These are phyloP conservation scores for Stenolophus ochropezus DNA, from an alignment of 2,888 invertebrate species.

Conservation along the genomic window DNA sequence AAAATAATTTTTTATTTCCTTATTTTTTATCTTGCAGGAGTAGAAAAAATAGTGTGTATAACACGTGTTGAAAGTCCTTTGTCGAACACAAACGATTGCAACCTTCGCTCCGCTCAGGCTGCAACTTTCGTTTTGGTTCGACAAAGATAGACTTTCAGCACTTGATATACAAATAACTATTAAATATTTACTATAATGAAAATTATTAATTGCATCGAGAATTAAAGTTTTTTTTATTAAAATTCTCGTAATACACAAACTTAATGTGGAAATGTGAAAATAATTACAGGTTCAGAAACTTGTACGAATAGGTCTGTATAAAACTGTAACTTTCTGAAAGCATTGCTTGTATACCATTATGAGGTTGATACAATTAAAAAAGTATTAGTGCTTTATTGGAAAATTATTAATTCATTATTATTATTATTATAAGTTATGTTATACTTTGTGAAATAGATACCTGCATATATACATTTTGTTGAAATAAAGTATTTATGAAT, in stretches of 20 bases:
- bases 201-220: background rate
- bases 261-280: slow-evolving; percentile 29
- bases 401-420: background rate
- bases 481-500: background rate
- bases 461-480: too few species aligned
- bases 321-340: slow-evolving; percentile 24
- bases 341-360: background rate
- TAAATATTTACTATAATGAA: background rate
- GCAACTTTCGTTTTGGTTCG: too few species aligned
- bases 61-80: too few species aligned
- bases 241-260: background rate
- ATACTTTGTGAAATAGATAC: too few species aligned
- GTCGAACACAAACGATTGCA: too few species aligned
- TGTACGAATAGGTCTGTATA: background rate
- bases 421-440: too few species aligned
- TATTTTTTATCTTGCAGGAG: too few species aligned
- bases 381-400: slow-evolving; percentile 22
- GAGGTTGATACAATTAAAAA: slow-evolving; percentile 11
- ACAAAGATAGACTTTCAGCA: too few species aligned
- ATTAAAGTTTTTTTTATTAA: background rate
- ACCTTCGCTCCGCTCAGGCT: too few species aligned
- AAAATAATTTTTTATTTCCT: too few species aligned
- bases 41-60: too few species aligned
- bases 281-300: slow-evolving; percentile 24
- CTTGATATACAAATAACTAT: too few species aligned